Conservation (phyloP, 2,888 invertebrate genomes). For the Augochlorella aurata region DNA sequence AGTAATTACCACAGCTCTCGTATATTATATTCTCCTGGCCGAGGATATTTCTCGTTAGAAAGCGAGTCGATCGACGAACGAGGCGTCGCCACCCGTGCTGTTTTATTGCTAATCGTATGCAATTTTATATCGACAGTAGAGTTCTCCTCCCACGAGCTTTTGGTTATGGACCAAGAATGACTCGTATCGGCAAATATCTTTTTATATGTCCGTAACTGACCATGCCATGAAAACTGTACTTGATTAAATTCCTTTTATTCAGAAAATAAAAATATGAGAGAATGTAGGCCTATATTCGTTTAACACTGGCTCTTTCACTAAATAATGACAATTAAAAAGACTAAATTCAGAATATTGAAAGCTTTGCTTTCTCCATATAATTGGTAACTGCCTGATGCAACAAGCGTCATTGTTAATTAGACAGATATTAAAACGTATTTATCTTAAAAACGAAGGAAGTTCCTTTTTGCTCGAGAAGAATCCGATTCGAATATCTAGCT, state of each 20-base stretch:
- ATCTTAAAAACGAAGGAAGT: constrained; percentile 24
- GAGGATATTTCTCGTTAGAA: constrained; percentile 47
- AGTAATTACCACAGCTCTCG: constrained; percentile 55
- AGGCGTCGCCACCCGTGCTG: constrained; percentile 52
- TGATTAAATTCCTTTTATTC: constrained; percentile 57
- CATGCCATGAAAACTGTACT: constrained; percentile 7
- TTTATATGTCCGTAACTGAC: constrained; percentile 24
- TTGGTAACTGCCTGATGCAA: constrained; percentile 46
- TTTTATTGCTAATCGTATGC: constrained; percentile 57
- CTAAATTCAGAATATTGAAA: constrained; percentile 45
- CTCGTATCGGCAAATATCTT: constrained; percentile 65
- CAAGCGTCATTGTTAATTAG: constrained; percentile 24
- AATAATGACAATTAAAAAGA: constrained; percentile 30
- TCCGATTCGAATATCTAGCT: constrained; percentile 19
- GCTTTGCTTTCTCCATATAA: constrained; percentile 14
- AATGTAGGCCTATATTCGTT: constrained; percentile 63
- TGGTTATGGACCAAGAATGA: constrained; percentile 45
- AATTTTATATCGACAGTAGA: constrained; percentile 46
- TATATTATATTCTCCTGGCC: constrained; percentile 35
- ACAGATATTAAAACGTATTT: constrained; percentile 33
- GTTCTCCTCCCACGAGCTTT: constrained; percentile 22
- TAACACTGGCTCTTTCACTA: constrained; percentile 40
- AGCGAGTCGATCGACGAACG: constrained; percentile 55
- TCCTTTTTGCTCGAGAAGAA: constrained; percentile 15
- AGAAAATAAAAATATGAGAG: constrained; percentile 68